Conservation (phyloP, 2,113 vertebrate species). For the Verasper variegatus region DNA sequence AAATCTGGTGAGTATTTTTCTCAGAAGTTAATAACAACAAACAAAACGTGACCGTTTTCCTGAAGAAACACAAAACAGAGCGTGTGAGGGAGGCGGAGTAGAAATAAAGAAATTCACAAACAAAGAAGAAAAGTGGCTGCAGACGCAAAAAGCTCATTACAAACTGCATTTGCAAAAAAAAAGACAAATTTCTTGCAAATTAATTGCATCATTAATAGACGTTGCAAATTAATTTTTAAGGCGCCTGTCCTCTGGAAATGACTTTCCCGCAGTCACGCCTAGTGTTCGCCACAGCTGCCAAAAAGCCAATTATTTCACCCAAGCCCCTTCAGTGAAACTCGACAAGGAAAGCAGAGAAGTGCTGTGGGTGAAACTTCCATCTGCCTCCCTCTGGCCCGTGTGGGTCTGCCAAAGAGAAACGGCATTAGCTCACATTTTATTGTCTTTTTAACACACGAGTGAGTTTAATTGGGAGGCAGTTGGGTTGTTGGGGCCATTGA, state of each 20-base stretch:
- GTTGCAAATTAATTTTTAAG: slow-evolving; percentile 1
- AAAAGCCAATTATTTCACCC: slow-evolving; percentile 54
- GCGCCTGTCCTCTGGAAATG: slow-evolving; percentile 22
- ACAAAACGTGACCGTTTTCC: background rate
- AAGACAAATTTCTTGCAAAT: background rate
- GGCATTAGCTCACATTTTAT: slow-evolving; percentile 45
- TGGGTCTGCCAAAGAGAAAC: slow-evolving; percentile 23
- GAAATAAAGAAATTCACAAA: background rate
- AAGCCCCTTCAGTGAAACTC: slow-evolving; percentile 40
- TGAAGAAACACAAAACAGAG: background rate
- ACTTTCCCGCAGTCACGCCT: background rate
- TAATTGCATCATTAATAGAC: slow-evolving; percentile 55
- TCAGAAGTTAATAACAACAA: background rate
- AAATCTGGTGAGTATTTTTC: too few species aligned
- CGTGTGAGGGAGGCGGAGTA: background rate
- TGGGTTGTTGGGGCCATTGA: slow-evolving; percentile 65
- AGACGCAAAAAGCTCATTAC: background rate
- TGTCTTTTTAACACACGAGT: slow-evolving; percentile 62
- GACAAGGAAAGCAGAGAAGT: slow-evolving; percentile 10
- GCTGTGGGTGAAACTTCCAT: slow-evolving; percentile 49
- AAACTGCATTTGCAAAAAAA: background rate
- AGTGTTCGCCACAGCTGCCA: slow-evolving; percentile 39
- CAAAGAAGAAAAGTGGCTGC: background rate
- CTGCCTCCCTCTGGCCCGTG: slow-evolving; percentile 29
- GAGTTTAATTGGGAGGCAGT: slow-evolving; percentile 72